Base-by-base conservation (phyloP, 2,113 vertebrate species). In the Eclectus roratus region DNA sequence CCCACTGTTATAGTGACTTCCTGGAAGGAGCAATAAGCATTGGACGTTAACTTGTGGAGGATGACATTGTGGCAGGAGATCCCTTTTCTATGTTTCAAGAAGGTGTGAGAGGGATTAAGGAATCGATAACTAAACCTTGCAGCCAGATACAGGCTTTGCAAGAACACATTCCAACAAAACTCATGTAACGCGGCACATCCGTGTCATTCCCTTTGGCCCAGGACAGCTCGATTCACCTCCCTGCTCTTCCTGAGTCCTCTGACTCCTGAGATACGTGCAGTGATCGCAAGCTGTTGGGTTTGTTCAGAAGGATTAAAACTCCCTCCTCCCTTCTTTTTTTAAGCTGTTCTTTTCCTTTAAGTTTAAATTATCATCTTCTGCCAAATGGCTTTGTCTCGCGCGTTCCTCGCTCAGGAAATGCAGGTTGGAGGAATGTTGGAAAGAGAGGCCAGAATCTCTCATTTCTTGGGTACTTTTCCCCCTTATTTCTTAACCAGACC, bases 271-370 rank as follows among this genome's bases (percentile, higher is more conserved):
- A 61, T 76, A 29, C 15, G 53, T 27, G 73, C 37, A 77, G 53
- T 2, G 1, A 65, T 85, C 37, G 33, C 70, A 88, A 84, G 77
- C 88, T 93, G 80, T 88, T 94, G 39, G 63, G 55, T 61, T 94
- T 83, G 87, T 83, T 91, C 27, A 29, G 35, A 61, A 72, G 66
- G 15, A 74, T 76, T 95, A 88, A 70, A 94, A 77, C 80, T 94
- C 46, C 68, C 72, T 92, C 64, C 68, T 78, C 64, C 64, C 19
- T 80, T 97, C 41, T 46, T 46, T 39, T 94, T 94, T 83, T 91
- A 92, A 96, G 72, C 80, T 94, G 92, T 73, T 96, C 83, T 92
- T 94, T 96, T 94, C 92, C 89, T 94, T 84, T 89, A 90, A 61
- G 85, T 94, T 95, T 93, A 96, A 95, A 94, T 95, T 94, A 96